Conservation (phyloP, 2,113 vertebrate genomes). For the Syrmaticus mikado region DNA sequence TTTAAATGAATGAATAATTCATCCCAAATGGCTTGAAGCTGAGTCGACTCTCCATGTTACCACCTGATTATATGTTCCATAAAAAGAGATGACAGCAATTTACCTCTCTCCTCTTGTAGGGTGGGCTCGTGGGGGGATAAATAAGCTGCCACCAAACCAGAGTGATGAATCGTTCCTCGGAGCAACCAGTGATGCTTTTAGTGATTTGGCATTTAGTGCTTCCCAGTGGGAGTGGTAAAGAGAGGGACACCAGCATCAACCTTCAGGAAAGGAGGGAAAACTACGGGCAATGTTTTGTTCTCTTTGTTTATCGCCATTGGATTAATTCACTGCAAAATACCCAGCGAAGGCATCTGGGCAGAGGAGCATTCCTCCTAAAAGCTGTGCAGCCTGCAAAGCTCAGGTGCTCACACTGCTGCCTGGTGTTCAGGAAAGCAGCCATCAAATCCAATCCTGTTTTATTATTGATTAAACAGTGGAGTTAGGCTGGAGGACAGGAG, state of each 20-base stretch:
- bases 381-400: background rate
- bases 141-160: constrained; percentile 42
- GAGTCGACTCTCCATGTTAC: constrained; percentile 59
- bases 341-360: background rate
- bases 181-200: constrained; percentile 40
- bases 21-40: constrained; percentile 69
- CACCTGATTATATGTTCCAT: constrained; percentile 75
- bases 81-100: constrained; percentile 78
- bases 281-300: background rate
- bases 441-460: background rate
- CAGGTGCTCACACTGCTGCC: background rate
- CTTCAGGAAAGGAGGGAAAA: background rate
- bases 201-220: constrained; percentile 66
- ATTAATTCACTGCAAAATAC: background rate
- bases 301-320: background rate
- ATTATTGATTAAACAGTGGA: background rate
- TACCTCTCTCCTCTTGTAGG: constrained; percentile 56
- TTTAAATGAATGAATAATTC: constrained; percentile 76
- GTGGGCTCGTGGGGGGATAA: constrained; percentile 58
- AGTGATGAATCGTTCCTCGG: constrained; percentile 68
- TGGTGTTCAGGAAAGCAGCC: background rate
- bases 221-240: background rate
- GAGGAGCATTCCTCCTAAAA: background rate
- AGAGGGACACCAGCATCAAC: background rate
- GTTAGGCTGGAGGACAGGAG: background rate